phyloP scores from a whole-genome alignment of 2,113 vertebrate species.

The Tonatia bakeri region DNA sequence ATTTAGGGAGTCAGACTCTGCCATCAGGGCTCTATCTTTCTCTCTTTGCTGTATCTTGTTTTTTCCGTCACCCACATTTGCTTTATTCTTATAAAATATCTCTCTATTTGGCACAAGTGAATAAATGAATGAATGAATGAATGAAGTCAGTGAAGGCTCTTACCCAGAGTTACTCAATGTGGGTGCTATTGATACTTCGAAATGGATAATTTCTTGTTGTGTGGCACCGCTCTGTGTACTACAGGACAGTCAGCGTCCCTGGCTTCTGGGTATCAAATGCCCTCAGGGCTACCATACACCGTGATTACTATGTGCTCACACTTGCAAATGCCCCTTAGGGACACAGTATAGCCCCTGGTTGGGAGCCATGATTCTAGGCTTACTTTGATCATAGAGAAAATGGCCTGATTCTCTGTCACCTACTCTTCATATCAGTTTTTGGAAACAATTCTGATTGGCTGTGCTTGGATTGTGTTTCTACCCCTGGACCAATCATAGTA shows the following conservation, averaged over 20 bases:
- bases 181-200: neutral
- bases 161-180: neutral
- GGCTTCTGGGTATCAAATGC: neutral
- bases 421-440: neutral
- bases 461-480: neutral
- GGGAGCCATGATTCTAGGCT: neutral
- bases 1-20: neutral
- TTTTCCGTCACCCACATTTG: neutral
- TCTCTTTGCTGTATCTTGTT: neutral
- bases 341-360: neutral
- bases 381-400: neutral
- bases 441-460: neutral
- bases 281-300: neutral
- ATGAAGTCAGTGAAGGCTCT: neutral
- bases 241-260: neutral
- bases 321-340: neutral
- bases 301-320: neutral
- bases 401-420: neutral
- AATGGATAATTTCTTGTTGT: neutral
- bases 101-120: neutral
- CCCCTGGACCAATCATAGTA: neutral
- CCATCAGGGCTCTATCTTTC: neutral
- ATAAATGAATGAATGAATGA: neutral
- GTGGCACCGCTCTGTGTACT: neutral
- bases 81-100: neutral